Base-by-base conservation (phyloP, 2,888 invertebrate species). In the Mimas tiliae region DNA sequence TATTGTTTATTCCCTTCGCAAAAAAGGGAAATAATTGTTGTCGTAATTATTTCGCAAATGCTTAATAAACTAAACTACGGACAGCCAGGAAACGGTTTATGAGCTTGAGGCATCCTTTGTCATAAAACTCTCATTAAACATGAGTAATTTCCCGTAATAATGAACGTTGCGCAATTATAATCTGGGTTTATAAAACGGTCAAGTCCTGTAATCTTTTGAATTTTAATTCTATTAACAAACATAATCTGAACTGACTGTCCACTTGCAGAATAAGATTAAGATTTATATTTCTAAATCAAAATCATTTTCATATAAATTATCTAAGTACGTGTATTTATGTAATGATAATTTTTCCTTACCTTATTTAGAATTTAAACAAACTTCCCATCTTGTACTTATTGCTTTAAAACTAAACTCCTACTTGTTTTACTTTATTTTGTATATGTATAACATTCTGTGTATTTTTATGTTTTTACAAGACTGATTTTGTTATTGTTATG, bases 71-170 rank as follows among this genome's bases (percentile, higher is more conserved):
- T 76, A 75, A 77, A 78, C 11, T 58, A 42, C 38, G 75, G 75
- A 73, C 71, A 71, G 82, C n/a, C 63, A 34, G 63, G 33, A 63
- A 51, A 64, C 38, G 38, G 48, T 42, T 19, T 51, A 50, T 50
- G 50, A 34, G 38, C 21, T 21, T 16, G 19, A 51, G 21, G 58
- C 58, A 58, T 58, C 42, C 42, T 51, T 34, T 21, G 38, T 64
- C 83, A 83, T 87, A 87, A 86, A 86, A 84, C 82, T 81, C 84
- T 82, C 80, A 82, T 85, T 85, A 85, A 77, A 77, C 72, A 78
- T 75, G 74, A 78, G 81, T 85, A 81, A 85, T 86, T 84, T 84
- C 81, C 82, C 82, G 82, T 79, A 82, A 82, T 87, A 86, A 83
- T 77, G 83, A 84, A 79, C 80, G 82, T 38, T 16, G 55, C 55